Percentiles rank a stretch among this genome's conserved stretches.
These are phyloP conservation scores for Fregata magnificens DNA, from an alignment of 2,113 vertebrate species.

Conservation along the genomic window DNA sequence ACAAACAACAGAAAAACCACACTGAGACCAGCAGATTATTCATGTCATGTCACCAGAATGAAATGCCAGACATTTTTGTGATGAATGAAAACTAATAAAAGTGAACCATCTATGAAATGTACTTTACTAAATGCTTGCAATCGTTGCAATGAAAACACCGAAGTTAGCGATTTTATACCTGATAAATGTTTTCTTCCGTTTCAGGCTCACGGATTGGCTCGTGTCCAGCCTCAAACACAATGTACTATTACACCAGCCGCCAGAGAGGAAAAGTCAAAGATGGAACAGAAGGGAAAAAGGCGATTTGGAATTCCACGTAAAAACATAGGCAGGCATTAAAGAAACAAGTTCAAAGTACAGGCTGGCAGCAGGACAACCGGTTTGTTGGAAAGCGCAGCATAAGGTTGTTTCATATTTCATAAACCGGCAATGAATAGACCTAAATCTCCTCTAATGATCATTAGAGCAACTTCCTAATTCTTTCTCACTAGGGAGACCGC, in stretches of 20 bases:
- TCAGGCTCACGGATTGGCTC: constrained; percentile 98
- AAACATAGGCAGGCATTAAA: constrained; percentile 71
- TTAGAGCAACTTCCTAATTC: not conserved
- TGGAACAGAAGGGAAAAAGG: constrained; percentile 76
- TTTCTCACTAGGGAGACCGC: not conserved
- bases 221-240: constrained; percentile 99
- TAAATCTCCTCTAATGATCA: constrained; percentile 17
- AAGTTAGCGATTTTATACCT: constrained; percentile 83
- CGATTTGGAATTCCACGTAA: constrained; percentile 76
- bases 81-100: constrained; percentile 41
- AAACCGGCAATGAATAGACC: not conserved
- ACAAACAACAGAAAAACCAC: constrained; percentile 23
- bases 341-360: constrained; percentile 66
- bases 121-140: not conserved
- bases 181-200: constrained; percentile 99
- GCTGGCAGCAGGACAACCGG: not conserved
- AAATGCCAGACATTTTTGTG: constrained; percentile 9
- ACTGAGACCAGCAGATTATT: not conserved
- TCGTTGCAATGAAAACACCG: not conserved
- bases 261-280: constrained; percentile 77
- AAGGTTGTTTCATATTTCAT: constrained; percentile 21
- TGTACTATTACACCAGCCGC: constrained; percentile 94
- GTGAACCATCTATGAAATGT: constrained; percentile 22
- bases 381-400: not conserved
- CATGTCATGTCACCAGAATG: not conserved